These are phyloP conservation scores for Gonocerus acuteangulatus DNA, from an alignment of 2,888 invertebrate genomes.

Conservation along the genomic window DNA sequence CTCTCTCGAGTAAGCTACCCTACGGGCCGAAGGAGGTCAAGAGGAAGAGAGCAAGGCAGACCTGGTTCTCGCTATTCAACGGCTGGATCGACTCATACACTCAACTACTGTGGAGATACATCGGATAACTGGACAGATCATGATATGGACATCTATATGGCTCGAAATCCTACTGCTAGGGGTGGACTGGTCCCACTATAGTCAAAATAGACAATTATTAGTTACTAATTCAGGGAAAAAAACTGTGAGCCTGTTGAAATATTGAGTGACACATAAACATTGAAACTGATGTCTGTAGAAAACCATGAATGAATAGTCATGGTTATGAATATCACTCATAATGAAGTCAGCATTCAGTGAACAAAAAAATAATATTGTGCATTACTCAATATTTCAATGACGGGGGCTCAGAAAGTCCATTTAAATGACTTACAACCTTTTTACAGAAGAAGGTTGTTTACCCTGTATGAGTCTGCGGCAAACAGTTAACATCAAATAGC, in stretches of 20 bases:
- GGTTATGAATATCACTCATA: too few relatives aligned
- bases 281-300: neutral
- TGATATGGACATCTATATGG: constrained; percentile 92
- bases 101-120: constrained; percentile 79
- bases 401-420: too few relatives aligned
- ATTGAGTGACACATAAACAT: constrained; percentile 9
- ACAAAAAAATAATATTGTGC: neutral
- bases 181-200: constrained; percentile 39
- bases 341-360: too few relatives aligned
- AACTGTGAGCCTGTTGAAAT: constrained; percentile 1
- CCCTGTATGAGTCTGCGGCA: too few relatives aligned
- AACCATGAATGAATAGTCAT: neutral
- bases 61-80: constrained; percentile 71
- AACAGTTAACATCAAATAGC: too few relatives aligned
- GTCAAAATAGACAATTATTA: neutral
- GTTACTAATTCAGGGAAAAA: neutral
- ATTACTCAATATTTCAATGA: constrained; percentile 4
- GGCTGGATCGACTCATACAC: constrained; percentile 71
- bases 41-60: constrained; percentile 50
- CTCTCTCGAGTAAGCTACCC: constrained; percentile 68
- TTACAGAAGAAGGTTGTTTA: too few relatives aligned
- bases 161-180: constrained; percentile 78
- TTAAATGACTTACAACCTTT: too few relatives aligned
- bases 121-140: constrained; percentile 87
- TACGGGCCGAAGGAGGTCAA: constrained; percentile 63